A percentile compares a stretch with the other conserved stretches of the same genome.
Evolutionary conservation across 2,797 vertebrate species (phyloP).

Genomic region (Danio jaintianensis): DNA sequence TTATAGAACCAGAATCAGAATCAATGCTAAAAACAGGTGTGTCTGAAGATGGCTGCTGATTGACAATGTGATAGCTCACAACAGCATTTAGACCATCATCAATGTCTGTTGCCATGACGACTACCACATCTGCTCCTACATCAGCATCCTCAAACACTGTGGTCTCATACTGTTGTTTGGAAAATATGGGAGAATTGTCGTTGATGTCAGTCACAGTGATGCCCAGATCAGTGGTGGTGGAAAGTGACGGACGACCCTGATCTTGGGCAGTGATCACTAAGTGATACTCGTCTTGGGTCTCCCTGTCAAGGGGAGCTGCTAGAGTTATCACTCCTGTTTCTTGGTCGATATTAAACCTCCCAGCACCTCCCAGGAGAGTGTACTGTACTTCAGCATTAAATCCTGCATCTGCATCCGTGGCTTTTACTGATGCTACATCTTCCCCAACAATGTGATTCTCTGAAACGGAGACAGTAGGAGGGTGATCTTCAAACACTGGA

Average conservation of each 20-base stretch:
- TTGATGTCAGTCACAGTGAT: slow-evolving; percentile 74
- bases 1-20: slow-evolving; percentile 66
- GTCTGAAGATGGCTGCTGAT: slow-evolving; percentile 66
- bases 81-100: slow-evolving; percentile 73
- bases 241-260: slow-evolving; percentile 74
- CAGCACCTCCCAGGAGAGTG: slow-evolving; percentile 73
- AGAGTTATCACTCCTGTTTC: slow-evolving; percentile 71
- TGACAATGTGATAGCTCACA: slow-evolving; percentile 69
- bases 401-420: slow-evolving; percentile 73
- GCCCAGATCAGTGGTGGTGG: slow-evolving; percentile 64
- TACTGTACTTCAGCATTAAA: slow-evolving; percentile 80
- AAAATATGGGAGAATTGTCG: slow-evolving; percentile 76
- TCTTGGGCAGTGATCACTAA: slow-evolving; percentile 78
- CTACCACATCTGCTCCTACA: slow-evolving; percentile 56
- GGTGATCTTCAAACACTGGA: slow-evolving; percentile 68
- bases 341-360: slow-evolving; percentile 70
- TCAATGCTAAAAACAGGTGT: slow-evolving; percentile 66
- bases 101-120: slow-evolving; percentile 70
- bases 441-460: slow-evolving; percentile 63
- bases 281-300: slow-evolving; percentile 68
- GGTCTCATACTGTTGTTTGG: slow-evolving; percentile 59
- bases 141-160: slow-evolving; percentile 65
- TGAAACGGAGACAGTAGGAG: slow-evolving; percentile 22
- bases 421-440: slow-evolving; percentile 52
- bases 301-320: slow-evolving; percentile 73